Evolutionary conservation across 2,797 vertebrate genomes (phyloP), one percentile per base, ranked within the genome.

Genomic region (Xenops minutus): DNA sequence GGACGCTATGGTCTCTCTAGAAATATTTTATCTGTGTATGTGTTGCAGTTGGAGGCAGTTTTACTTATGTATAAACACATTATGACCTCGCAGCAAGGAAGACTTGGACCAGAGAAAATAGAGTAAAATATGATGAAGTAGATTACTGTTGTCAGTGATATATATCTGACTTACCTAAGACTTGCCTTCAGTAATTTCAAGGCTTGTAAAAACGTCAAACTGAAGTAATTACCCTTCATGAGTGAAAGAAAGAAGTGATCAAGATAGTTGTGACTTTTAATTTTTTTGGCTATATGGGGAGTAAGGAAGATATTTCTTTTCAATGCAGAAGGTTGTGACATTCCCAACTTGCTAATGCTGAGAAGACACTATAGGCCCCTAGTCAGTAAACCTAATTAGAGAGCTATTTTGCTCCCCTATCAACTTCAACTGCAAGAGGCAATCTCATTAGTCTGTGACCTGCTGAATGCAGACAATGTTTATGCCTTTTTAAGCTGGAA

Each of bases 391-490:
- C 19, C 49, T 88, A 91, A 96, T 96, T 95, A 90, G 76, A 56
- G 92, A 85, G 21, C 56, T 89, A 12, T 46, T 95, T 43, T 85
- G 61, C 79, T 95, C 76, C 63, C 56, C 43, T 34, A 51, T 94
- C 91, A 94, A 24, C 54, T 85, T 77, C 79, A 76, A 66, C 51
- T 14, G 67, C 1, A 20, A 48, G 54, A 64, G 52, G 58, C 92
- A 74, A 88, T 91, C 76, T 96, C 89, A 88, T 95, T 90, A 87
- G 74, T 9, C 49, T 55, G 29, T 77, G 88, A 93, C 81, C 86
- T 91, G 92, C 84, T 89, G 73, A 78, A 96, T 30, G n/a, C 73
- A 73, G 68, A 46, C 89, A n/a, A 16, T 15, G 63, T 79, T 73
- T 85, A 74, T 76, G 52, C 72, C 46, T n/a, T 71, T 93, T 46